Evolutionary conservation across 2,888 invertebrate genomes (phyloP).

Genomic region (Chouioia cunea): DNA sequence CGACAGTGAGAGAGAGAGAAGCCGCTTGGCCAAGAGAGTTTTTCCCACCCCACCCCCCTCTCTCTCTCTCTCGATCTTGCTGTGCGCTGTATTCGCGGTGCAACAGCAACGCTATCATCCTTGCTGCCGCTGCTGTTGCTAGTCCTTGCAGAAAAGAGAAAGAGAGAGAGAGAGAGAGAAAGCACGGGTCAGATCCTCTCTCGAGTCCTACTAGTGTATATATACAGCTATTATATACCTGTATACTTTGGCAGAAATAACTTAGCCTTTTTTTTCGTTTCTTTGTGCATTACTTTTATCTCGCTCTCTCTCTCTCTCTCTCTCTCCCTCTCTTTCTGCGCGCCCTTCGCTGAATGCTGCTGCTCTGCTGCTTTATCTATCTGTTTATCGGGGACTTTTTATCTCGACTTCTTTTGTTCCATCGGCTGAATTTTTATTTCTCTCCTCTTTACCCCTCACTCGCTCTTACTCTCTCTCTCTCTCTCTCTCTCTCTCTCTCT

Average conservation of each 20-base stretch:
- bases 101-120: no score
- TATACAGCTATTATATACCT: slow-evolving; percentile 36
- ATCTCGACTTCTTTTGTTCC: slow-evolving; percentile 38
- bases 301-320: not conserved
- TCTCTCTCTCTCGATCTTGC: slow-evolving; percentile 10
- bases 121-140: slow-evolving; percentile 18
- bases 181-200: slow-evolving; percentile 36
- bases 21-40: slow-evolving; percentile 42
- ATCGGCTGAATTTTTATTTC: slow-evolving; percentile 37
- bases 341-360: slow-evolving; percentile 1
- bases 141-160: not conserved
- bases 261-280: slow-evolving; percentile 28
- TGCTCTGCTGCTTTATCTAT: slow-evolving; percentile 39
- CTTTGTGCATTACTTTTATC: not conserved
- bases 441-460: slow-evolving; percentile 11
- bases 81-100: slow-evolving; percentile 6
- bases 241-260: slow-evolving; percentile 38
- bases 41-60: slow-evolving; percentile 44
- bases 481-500: not conserved
- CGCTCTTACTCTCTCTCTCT: slow-evolving; percentile 4
- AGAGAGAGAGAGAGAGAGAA: slow-evolving; percentile 6
- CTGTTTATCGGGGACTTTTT: slow-evolving; percentile 49
- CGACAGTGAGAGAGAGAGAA: not conserved
- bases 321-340: not conserved
- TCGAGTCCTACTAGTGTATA: slow-evolving; percentile 12